A percentile compares a stretch with the other conserved stretches of the same genome.
Conservation (phyloP, 2,113 vertebrate species). For the Gopherus flavomarginatus region DNA sequence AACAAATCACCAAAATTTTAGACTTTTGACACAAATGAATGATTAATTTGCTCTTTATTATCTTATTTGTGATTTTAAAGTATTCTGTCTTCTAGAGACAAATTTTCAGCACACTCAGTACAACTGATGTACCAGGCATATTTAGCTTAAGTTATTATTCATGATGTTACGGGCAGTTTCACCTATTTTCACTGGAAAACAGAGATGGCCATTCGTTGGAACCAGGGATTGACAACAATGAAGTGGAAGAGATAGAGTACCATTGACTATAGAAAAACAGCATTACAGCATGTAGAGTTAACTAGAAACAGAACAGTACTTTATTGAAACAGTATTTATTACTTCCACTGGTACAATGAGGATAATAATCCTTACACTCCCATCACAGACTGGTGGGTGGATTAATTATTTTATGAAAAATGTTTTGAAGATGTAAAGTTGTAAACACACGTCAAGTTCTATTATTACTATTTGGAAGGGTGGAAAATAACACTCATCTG, state of each 20-base stretch:
- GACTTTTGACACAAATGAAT: background rate
- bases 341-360: background rate
- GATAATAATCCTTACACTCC: background rate
- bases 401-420: background rate
- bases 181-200: background rate
- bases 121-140: background rate
- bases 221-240: background rate
- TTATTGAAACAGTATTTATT: background rate
- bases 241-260: background rate
- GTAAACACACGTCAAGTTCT: background rate
- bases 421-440: background rate
- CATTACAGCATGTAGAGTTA: background rate
- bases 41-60: background rate
- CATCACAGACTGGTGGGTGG: background rate
- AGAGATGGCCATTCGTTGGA: background rate
- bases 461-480: background rate
- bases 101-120: background rate
- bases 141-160: background rate
- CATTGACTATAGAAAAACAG: background rate
- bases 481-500: background rate
- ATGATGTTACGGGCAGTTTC: background rate
- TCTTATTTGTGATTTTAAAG: background rate
- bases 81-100: background rate
- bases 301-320: background rate
- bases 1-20: conserved; percentile 2